Percentiles rank a stretch among this genome's conserved stretches.
phyloP scores from a whole-genome alignment of 92 coral and sea anemone species.

The Palythoa grandis region DNA sequence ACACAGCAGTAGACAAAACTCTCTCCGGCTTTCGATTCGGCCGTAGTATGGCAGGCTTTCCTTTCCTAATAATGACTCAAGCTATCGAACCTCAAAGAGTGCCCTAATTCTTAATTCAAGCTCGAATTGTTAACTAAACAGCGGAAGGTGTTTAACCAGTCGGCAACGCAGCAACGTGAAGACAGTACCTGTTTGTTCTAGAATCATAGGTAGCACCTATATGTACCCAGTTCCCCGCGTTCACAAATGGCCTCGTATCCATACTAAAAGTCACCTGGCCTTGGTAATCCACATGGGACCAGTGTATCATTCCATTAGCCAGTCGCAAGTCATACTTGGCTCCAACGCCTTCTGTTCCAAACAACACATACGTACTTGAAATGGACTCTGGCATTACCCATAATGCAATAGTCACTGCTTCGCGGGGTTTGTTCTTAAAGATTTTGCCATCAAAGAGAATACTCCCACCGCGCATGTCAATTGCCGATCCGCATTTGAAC shows the following conservation, averaged over 20 bases:
- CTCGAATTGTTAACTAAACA: not conserved
- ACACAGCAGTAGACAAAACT: too few species aligned
- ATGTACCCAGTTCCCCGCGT: constrained; percentile 88
- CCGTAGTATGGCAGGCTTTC: too few species aligned
- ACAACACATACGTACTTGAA: constrained; percentile 67
- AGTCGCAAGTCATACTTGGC: constrained; percentile 85
- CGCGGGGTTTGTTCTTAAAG: constrained; percentile 76
- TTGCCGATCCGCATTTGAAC: constrained; percentile 85
- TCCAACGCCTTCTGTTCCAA: constrained; percentile 86
- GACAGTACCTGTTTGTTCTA: constrained; percentile 61
- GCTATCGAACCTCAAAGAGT: too few species aligned
- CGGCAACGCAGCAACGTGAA: not conserved
- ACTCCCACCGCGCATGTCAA: constrained; percentile 84
- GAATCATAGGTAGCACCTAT: constrained; percentile 92
- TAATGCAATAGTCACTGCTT: constrained; percentile 85
- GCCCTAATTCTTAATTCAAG: too few species aligned
- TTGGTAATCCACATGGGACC: constrained; percentile 88
- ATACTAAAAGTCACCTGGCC: constrained; percentile 74
- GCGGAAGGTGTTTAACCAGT: not conserved
- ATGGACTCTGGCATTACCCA: constrained; percentile 85
- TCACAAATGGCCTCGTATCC: constrained; percentile 79
- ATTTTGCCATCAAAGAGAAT: constrained; percentile 69
- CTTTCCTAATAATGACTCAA: too few species aligned
- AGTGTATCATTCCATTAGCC: constrained; percentile 70
- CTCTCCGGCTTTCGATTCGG: too few species aligned